Conservation (phyloP, 2,113 vertebrate species). For the Todiramphus chloris region DNA sequence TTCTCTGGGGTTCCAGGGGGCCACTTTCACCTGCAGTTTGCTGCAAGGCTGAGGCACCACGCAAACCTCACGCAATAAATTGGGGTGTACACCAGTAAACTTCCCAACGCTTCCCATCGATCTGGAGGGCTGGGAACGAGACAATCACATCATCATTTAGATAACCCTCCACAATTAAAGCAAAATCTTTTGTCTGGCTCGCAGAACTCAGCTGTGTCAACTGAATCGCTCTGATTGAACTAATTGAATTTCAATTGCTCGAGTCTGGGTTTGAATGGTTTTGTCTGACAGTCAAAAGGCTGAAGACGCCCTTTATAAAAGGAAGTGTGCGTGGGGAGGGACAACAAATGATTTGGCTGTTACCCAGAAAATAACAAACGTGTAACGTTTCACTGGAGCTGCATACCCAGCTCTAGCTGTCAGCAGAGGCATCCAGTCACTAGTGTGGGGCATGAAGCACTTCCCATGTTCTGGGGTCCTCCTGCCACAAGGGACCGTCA, state of each 20-base stretch:
- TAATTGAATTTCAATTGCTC: not conserved
- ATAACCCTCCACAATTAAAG: not conserved
- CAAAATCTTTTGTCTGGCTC: not conserved
- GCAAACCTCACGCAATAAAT: not conserved
- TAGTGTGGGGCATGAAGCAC: not conserved
- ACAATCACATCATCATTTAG: not conserved
- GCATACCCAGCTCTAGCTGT: rapidly evolving
- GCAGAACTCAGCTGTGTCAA: not conserved
- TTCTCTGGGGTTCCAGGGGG: not conserved
- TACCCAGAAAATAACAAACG: not conserved
- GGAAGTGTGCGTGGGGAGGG: not conserved
- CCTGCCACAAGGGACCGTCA: not conserved
- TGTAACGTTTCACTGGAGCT: not conserved
- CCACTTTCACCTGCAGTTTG: not conserved
- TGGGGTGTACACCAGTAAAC: not conserved
- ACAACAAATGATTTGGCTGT: not conserved
- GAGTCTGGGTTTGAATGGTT: not conserved
- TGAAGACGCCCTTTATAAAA: not conserved
- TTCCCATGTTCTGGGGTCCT: not conserved
- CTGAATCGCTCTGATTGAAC: not conserved
- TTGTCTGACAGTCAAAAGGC: not conserved
- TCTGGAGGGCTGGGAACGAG: not conserved
- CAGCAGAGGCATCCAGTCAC: not conserved
- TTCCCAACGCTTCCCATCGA: not conserved
- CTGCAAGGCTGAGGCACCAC: not conserved